A percentile compares a stretch with the other conserved stretches of the same genome.
Conservation (phyloP, 2,888 invertebrate genomes). For the Odontomyia ornata region DNA sequence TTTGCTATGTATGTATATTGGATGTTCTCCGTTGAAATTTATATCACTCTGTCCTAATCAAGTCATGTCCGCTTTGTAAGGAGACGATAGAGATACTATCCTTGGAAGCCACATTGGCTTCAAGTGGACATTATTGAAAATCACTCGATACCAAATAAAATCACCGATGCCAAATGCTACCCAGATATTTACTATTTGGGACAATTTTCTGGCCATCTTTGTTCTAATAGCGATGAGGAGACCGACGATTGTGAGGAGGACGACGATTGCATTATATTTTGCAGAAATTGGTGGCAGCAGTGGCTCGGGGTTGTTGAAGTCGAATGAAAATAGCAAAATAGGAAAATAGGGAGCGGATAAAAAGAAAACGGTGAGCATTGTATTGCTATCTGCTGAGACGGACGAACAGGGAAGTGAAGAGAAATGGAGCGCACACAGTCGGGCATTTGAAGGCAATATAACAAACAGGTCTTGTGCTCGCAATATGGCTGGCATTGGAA, state of each 20-base stretch:
- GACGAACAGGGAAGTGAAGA: too few relatives aligned
- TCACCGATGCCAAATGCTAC: slow-evolving; percentile 48
- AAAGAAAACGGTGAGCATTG: slow-evolving; percentile 11
- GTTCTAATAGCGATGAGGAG: slow-evolving; percentile 8
- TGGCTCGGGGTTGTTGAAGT: background rate
- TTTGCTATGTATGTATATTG: too few relatives aligned
- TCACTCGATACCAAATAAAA: slow-evolving; percentile 30
- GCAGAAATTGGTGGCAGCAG: slow-evolving; percentile 7
- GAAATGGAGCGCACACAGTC: background rate
- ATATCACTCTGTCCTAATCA: too few relatives aligned
- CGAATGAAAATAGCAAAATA: background rate
- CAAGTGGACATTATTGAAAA: slow-evolving; percentile 28
- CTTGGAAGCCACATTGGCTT: slow-evolving; percentile 4
- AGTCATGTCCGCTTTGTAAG: too few relatives aligned
- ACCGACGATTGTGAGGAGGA: background rate
- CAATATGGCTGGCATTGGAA: slow-evolving; percentile 47
- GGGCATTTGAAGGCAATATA: background rate
- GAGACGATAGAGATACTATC: background rate
- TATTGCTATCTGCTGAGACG: background rate
- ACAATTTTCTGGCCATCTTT: slow-evolving; percentile 47
- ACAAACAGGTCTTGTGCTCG: slow-evolving; percentile 26
- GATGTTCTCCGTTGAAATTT: too few relatives aligned
- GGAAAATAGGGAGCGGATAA: slow-evolving; percentile 13
- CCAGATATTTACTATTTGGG: slow-evolving; percentile 41
- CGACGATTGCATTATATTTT: slow-evolving; percentile 37